These are phyloP conservation scores for Plectropomus leopardus DNA, from an alignment of 2,113 vertebrate species.

Conservation along the genomic window DNA sequence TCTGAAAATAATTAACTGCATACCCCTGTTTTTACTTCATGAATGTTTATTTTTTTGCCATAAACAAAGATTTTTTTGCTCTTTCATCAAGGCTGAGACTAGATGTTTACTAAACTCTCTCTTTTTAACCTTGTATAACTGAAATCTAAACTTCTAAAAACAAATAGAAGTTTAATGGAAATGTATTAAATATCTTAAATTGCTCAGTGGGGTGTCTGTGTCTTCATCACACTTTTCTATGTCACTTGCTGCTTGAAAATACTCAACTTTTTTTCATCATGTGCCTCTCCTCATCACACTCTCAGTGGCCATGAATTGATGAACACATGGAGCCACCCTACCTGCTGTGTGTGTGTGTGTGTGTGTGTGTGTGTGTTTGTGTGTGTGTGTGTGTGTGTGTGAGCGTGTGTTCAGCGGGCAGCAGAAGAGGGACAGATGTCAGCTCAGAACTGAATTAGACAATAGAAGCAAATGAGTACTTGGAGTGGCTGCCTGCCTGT, in stretches of 20 bases:
- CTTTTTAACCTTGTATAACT: no score
- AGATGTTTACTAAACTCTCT: no score
- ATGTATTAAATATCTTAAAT: no score
- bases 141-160: no score
- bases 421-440: slow-evolving; percentile 70
- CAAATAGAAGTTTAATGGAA: no score
- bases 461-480: slow-evolving; percentile 64
- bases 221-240: not conserved
- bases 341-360: slow-evolving; percentile 1
- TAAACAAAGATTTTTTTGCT: no score
- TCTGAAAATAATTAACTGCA: no score
- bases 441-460: slow-evolving; percentile 67
- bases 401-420: slow-evolving; percentile 50
- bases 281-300: not conserved
- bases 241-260: not conserved
- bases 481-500: slow-evolving; percentile 54
- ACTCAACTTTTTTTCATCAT: not conserved
- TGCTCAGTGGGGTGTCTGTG: no score
- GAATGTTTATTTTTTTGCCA: no score
- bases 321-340: slow-evolving; percentile 25
- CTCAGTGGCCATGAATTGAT: slow-evolving; percentile 6
- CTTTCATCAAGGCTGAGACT: no score
- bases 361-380: slow-evolving; percentile 28
- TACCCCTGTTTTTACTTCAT: no score
- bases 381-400: slow-evolving; percentile 34